Conservation (phyloP, 2,888 invertebrate species). For the Perithous albicinctus region DNA sequence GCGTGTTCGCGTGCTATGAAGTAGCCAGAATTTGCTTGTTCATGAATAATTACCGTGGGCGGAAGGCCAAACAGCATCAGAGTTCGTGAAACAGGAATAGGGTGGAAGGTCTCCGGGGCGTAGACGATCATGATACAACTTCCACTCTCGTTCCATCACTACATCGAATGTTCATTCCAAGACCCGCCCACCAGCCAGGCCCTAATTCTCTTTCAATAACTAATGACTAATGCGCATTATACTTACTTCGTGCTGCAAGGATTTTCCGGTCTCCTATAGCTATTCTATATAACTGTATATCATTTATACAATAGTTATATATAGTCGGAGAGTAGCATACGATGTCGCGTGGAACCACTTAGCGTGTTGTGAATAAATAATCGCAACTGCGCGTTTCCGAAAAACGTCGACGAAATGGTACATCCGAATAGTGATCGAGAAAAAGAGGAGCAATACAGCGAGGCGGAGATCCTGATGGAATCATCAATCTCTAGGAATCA, state of each 20-base stretch:
- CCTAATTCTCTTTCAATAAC: conserved; percentile 63
- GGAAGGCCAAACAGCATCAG: conserved; percentile 43
- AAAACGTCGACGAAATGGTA: conserved; percentile 52
- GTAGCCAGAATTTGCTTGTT: conserved; percentile 49
- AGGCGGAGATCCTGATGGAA: background rate
- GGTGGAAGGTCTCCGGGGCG: conserved; percentile 51
- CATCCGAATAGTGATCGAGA: conserved; percentile 22
- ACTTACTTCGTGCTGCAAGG: conserved; percentile 56
- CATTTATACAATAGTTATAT: background rate
- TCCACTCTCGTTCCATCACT: conserved; percentile 41
- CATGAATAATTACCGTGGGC: conserved; percentile 60
- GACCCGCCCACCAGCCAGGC: conserved; percentile 40
- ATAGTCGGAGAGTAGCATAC: conserved; percentile 54
- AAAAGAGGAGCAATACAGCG: conserved; percentile 15
- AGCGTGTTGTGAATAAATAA: conserved; percentile 63
- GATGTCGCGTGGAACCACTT: conserved; percentile 64
- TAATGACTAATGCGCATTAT: conserved; percentile 58
- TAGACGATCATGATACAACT: conserved; percentile 61
- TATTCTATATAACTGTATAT: conserved; percentile 6
- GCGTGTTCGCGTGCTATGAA: conserved; percentile 17
- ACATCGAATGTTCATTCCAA: conserved; percentile 11
- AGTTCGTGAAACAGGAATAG: conserved; percentile 42
- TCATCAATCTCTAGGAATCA: too few species aligned
- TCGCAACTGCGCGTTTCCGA: conserved; percentile 45
- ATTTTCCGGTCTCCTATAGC: conserved; percentile 40